A percentile compares a stretch with the other conserved stretches of the same genome.
Evolutionary conservation across 2,113 vertebrate species (phyloP).

Genomic region (Edolisoma coerulescens): DNA sequence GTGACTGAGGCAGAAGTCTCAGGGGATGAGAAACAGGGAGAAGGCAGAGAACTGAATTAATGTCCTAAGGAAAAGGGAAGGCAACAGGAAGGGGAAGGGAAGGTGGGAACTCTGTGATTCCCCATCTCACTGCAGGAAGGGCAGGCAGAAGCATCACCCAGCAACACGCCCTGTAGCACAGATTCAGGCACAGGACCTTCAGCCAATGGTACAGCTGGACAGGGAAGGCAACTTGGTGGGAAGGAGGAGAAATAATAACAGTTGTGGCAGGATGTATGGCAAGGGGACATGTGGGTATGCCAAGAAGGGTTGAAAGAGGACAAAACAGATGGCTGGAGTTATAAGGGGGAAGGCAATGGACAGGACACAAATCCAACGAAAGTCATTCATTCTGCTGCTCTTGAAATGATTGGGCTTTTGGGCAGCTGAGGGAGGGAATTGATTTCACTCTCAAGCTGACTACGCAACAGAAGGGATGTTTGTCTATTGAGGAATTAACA

Average conservation of each 20-base stretch:
- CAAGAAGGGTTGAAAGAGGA: not conserved
- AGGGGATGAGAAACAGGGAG: not conserved
- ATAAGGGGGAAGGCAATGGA: fast-evolving
- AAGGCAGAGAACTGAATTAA: not conserved
- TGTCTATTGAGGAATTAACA: not conserved
- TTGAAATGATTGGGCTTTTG: not conserved
- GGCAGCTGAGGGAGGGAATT: not conserved
- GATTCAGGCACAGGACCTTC: not conserved
- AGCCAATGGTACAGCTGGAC: fast-evolving
- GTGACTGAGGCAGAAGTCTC: not conserved
- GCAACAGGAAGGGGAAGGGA: not conserved
- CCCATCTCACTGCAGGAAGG: not conserved
- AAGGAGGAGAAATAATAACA: not conserved
- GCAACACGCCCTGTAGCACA: fast-evolving
- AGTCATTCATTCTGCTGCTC: not conserved
- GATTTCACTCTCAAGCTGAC: not conserved
- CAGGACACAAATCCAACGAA: not conserved
- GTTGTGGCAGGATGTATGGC: not conserved
- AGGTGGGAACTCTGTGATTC: not conserved
- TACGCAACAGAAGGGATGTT: not conserved
- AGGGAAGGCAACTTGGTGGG: not conserved
- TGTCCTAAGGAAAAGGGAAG: fast-evolving
- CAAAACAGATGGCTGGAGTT: not conserved
- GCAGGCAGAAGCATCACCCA: not conserved
- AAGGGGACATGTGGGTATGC: not conserved